phyloP scores from a whole-genome alignment of 2,888 invertebrate genomes.

The Melieria picta region DNA sequence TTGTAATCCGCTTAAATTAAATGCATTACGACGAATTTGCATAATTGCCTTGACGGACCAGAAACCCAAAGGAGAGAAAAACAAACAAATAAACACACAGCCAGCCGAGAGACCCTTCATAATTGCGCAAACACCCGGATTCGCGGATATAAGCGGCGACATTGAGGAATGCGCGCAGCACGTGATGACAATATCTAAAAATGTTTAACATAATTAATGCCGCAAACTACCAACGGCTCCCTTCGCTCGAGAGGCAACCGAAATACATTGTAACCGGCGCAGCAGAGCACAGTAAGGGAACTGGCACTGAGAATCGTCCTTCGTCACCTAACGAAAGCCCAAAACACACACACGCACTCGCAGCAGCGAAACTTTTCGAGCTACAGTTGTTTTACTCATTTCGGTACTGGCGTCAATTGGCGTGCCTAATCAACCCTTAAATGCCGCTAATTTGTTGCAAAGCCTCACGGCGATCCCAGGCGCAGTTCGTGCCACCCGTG shows the following conservation, averaged over 20 bases:
- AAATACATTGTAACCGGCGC: too few species aligned
- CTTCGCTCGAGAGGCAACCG: too few species aligned
- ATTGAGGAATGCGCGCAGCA: constrained; percentile 36
- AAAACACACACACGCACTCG: too few species aligned
- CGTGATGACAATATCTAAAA: constrained; percentile 65
- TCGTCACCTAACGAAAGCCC: too few species aligned
- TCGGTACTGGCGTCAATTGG: constrained; percentile 36
- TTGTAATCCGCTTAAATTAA: constrained; percentile 65
- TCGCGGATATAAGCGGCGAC: not conserved
- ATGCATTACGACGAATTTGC: constrained; percentile 61
- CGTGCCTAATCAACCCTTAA: constrained; percentile 63
- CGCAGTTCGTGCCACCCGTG: not conserved
- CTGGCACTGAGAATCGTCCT: too few species aligned
- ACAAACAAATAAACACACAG: not conserved
- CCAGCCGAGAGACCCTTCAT: constrained; percentile 8
- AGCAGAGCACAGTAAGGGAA: too few species aligned
- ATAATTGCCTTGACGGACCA: constrained; percentile 52
- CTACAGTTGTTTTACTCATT: constrained; percentile 16
- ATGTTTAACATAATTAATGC: constrained; percentile 63
- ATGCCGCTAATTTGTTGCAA: constrained; percentile 55
- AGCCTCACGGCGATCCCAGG: constrained; percentile 33
- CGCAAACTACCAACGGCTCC: constrained; percentile 5
- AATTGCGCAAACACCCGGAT: constrained; percentile 34
- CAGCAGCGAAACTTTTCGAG: constrained; percentile 10
- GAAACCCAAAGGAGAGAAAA: constrained; percentile 1